Conservation (phyloP, 2,888 invertebrate genomes). For the Diloba caeruleocephala region DNA sequence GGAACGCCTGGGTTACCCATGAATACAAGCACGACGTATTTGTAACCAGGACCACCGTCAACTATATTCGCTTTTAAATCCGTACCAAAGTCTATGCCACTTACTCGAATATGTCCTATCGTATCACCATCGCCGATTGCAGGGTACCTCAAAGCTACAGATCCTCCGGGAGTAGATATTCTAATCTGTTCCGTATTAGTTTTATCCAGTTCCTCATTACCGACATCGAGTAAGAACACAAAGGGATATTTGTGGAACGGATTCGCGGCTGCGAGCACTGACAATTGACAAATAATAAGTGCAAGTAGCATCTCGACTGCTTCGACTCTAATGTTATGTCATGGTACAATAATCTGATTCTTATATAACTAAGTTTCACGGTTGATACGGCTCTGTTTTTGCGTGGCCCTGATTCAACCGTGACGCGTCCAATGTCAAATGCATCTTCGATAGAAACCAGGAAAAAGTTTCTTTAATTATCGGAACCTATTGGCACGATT, state of each 20-base stretch:
- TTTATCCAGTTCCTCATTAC: conserved; percentile 83
- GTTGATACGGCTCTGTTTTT: conserved; percentile 76
- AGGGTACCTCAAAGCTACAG: conserved; percentile 80
- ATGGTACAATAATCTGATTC: conserved; percentile 75
- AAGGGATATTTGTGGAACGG: conserved; percentile 83
- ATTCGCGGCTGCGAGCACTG: conserved; percentile 64
- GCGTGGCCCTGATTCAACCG: conserved; percentile 71
- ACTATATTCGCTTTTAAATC: conserved; percentile 80
- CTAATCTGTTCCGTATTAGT: conserved; percentile 80
- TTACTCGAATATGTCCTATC: conserved; percentile 81
- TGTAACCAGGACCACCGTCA: conserved; percentile 84
- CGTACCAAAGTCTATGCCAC: conserved; percentile 82
- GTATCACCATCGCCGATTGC: conserved; percentile 75
- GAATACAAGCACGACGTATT: conserved; percentile 80
- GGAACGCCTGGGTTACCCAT: conserved; percentile 75
- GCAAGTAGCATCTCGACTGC: conserved; percentile 74
- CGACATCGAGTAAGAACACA: conserved; percentile 80
- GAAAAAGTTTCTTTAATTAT: conserved; percentile 56
- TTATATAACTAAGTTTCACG: conserved; percentile 83
- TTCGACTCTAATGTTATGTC: conserved; percentile 66
- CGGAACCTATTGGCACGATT: conserved; percentile 21
- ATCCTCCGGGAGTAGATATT: conserved; percentile 80
- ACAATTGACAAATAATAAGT: conserved; percentile 61
- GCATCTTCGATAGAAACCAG: conserved; percentile 63
- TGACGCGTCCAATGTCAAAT: conserved; percentile 75